These are phyloP conservation scores for Aelia acuminata DNA, from an alignment of 2,888 invertebrate species.

Conservation along the genomic window DNA sequence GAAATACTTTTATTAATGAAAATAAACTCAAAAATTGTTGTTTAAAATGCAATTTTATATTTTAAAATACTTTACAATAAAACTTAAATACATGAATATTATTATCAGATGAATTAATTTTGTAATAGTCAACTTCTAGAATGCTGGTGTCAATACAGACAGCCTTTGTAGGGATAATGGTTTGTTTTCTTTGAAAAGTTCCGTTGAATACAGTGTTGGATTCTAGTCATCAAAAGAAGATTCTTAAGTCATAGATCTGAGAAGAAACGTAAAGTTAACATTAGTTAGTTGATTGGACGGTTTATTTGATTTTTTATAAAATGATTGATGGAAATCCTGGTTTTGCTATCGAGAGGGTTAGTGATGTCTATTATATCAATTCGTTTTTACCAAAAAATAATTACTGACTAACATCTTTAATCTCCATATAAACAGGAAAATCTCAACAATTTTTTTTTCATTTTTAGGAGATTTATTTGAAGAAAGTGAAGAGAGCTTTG, in stretches of 20 bases:
- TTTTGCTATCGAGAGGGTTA: constrained; percentile 55
- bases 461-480: constrained; percentile 79
- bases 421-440: neutral
- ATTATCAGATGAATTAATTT: neutral
- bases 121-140: neutral
- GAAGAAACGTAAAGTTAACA: neutral
- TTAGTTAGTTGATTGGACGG: neutral
- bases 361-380: neutral
- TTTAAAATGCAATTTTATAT: neutral
- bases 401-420: neutral
- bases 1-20: neutral
- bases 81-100: neutral
- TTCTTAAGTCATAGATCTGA: too few relatives aligned
- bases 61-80: neutral
- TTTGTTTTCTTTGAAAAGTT: constrained; percentile 49
- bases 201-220: constrained; percentile 5
- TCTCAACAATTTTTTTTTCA: constrained; percentile 56
- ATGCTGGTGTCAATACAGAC: neutral
- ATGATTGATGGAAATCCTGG: constrained; percentile 58
- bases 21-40: neutral
- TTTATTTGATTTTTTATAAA: neutral
- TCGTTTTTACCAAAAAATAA: neutral
- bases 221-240: neutral
- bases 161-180: neutral
- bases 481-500: constrained; percentile 79